These are phyloP conservation scores for Eristalinus sepulchralis DNA, from an alignment of 2,888 invertebrate genomes.

Conservation along the genomic window DNA sequence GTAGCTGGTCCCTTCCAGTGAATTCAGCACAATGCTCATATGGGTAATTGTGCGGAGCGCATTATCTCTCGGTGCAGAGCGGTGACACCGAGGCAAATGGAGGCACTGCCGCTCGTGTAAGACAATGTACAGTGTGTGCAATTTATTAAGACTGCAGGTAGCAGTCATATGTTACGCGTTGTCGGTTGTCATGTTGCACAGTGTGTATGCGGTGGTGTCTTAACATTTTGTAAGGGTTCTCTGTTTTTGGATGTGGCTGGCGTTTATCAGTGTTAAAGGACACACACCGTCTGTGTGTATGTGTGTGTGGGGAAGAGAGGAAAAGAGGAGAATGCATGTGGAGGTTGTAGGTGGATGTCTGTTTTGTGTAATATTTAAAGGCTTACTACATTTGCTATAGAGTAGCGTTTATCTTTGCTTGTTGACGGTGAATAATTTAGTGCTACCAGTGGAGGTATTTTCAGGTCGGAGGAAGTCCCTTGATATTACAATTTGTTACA, in stretches of 20 bases:
- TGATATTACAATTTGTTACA: background rate
- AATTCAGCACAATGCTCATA: constrained; percentile 46
- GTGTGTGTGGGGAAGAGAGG: background rate
- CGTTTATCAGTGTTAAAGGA: background rate
- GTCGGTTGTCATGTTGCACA: constrained; percentile 67
- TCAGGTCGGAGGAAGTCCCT: background rate
- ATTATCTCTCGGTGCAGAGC: constrained; percentile 46
- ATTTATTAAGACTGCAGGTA: constrained; percentile 70
- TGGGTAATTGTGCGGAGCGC: constrained; percentile 65
- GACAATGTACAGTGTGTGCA: constrained; percentile 65
- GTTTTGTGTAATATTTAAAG: constrained; percentile 11
- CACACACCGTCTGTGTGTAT: background rate
- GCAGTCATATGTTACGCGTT: constrained; percentile 71
- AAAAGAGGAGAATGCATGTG: background rate
- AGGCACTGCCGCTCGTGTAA: constrained; percentile 42
- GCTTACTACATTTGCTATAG: constrained; percentile 30
- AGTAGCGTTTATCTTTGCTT: constrained; percentile 14
- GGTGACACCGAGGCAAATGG: constrained; percentile 6
- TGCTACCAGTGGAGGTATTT: background rate
- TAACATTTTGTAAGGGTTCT: constrained; percentile 66
- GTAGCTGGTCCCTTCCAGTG: background rate
- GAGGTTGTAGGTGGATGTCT: background rate
- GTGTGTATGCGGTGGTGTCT: constrained; percentile 63
- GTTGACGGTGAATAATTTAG: constrained; percentile 40
- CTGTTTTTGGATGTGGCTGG: constrained; percentile 24